These are phyloP conservation scores for Nemotelus pantherinus DNA, from an alignment of 2,888 invertebrate species.

Conservation along the genomic window DNA sequence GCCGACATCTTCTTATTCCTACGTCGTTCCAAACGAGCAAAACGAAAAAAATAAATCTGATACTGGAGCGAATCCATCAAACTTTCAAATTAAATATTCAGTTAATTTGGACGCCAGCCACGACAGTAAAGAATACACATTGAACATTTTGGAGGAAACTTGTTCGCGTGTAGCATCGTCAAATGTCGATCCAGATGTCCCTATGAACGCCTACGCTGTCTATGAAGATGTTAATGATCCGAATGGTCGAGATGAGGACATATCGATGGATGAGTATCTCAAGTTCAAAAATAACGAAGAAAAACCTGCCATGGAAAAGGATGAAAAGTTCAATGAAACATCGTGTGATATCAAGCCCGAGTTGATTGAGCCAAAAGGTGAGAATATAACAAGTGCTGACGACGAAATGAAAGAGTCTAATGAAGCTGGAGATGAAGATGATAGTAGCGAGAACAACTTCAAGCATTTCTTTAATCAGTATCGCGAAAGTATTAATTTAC, in stretches of 20 bases:
- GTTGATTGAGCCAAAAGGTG: slow-evolving; percentile 1
- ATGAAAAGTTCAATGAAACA: not conserved
- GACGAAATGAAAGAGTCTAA: not conserved
- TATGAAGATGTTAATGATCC: not conserved
- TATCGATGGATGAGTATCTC: slow-evolving; percentile 48
- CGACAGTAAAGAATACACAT: slow-evolving; percentile 34
- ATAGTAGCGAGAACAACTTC: slow-evolving; percentile 8
- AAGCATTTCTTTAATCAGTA: slow-evolving; percentile 48
- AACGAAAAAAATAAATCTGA: slow-evolving; percentile 7
- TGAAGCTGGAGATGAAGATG: slow-evolving; percentile 7
- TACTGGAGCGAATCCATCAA: slow-evolving; percentile 23
- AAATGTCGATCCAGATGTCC: not conserved
- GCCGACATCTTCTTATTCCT: slow-evolving; percentile 24
- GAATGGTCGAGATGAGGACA: slow-evolving; percentile 44
- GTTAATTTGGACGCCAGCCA: slow-evolving; percentile 27
- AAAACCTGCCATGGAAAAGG: not conserved
- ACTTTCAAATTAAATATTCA: slow-evolving; percentile 43
- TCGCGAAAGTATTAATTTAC: slow-evolving; percentile 49
- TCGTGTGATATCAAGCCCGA: slow-evolving; percentile 11
- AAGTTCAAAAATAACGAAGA: slow-evolving; percentile 44
- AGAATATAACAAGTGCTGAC: not conserved
- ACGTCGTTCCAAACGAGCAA: slow-evolving; percentile 5
- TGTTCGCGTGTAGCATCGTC: slow-evolving; percentile 13
- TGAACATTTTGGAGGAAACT: slow-evolving; percentile 40
- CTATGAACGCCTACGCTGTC: not conserved